Evolutionary conservation across 2,113 vertebrate genomes (phyloP).

Genomic region (Spea bombifrons): DNA sequence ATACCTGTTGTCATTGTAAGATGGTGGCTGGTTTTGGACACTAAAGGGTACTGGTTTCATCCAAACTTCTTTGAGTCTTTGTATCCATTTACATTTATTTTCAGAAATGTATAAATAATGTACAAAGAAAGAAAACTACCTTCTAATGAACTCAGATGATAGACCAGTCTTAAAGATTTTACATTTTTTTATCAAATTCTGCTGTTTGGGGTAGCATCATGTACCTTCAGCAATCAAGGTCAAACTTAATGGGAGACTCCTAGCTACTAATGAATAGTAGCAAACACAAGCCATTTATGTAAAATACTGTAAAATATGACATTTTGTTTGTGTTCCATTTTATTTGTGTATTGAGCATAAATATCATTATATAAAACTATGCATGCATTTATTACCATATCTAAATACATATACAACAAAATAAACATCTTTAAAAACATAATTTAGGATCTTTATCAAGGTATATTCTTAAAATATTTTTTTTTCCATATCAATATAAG

Average conservation of each 20-base stretch:
- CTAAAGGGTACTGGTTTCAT: constrained; percentile 79
- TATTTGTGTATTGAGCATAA: constrained; percentile 55
- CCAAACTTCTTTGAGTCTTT: constrained; percentile 74
- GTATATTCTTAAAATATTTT: too few species aligned
- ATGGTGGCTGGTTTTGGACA: constrained; percentile 81
- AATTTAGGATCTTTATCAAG: too few species aligned
- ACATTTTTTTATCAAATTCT: not conserved
- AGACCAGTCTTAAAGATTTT: constrained; percentile 70
- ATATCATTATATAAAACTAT: constrained; percentile 57
- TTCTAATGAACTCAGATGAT: constrained; percentile 80
- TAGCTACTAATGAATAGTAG: too few species aligned
- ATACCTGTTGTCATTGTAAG: constrained; percentile 91
- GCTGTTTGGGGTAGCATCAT: not conserved
- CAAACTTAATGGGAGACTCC: too few species aligned
- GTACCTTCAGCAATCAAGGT: too few species aligned
- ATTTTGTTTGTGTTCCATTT: constrained; percentile 55
- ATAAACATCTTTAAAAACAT: too few species aligned
- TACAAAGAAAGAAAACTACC: constrained; percentile 69
- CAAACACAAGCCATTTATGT: too few species aligned
- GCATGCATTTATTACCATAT: constrained; percentile 62
- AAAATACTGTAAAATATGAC: too few species aligned
- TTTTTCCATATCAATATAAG: too few species aligned
- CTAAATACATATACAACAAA: too few species aligned
- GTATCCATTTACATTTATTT: constrained; percentile 77
- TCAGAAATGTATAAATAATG: constrained; percentile 72